Conservation (phyloP, 2,797 vertebrate genomes). For the Okamejei kenojei region DNA sequence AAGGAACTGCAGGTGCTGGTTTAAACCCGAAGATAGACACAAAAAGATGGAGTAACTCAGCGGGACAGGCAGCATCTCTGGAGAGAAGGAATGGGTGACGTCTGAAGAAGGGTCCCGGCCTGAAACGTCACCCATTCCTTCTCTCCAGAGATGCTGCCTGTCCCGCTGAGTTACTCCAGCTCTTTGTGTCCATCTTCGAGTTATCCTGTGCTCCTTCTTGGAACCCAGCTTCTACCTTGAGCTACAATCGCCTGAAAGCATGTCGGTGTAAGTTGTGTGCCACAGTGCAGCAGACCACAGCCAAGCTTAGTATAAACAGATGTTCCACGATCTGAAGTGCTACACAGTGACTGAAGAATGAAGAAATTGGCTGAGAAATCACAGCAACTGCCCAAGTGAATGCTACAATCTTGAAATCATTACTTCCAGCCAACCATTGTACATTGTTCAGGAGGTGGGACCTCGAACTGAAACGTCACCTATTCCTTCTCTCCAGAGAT, state of each 20-base stretch:
- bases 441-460: neutral
- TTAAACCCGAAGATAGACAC: too few species aligned
- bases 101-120: too few species aligned
- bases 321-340: conserved; percentile 1
- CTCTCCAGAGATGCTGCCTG: too few species aligned
- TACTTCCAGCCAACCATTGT: conserved; percentile 5
- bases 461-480: too few species aligned
- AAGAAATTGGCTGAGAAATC: neutral
- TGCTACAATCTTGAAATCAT: neutral
- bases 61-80: too few species aligned
- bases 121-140: neutral
- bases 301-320: neutral
- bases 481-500: too few species aligned
- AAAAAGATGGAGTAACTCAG: too few species aligned
- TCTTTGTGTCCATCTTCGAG: too few species aligned
- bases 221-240: neutral
- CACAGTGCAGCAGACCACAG: neutral
- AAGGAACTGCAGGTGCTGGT: too few species aligned
- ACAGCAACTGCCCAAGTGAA: neutral
- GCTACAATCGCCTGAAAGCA: neutral
- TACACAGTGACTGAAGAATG: conserved; percentile 2
- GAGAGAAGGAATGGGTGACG: too few species aligned
- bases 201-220: neutral
- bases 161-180: too few species aligned
- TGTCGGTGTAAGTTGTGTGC: neutral